A percentile compares a stretch with the other conserved stretches of the same genome.
Conservation (phyloP, 2,888 invertebrate genomes). For the Agonopterix arenella region DNA sequence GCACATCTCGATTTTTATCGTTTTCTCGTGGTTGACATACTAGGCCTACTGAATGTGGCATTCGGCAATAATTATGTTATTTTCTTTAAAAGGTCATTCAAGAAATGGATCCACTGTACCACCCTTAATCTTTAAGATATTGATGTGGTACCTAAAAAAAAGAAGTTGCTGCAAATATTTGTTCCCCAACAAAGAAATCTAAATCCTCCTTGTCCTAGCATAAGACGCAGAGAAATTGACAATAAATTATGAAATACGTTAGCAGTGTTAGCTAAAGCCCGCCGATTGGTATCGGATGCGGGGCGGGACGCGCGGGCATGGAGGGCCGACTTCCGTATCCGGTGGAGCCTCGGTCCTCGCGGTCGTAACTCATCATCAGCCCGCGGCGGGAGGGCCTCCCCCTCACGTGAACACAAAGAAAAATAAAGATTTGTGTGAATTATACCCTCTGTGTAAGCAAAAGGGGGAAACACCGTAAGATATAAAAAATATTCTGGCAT, state of each 20-base stretch:
- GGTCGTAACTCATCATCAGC: constrained; percentile 72
- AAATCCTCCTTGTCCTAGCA: background rate
- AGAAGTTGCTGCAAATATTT: too few relatives aligned
- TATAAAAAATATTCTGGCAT: constrained; percentile 25
- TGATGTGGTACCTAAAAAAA: too few relatives aligned
- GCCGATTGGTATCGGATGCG: constrained; percentile 69
- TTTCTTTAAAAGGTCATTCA: too few relatives aligned
- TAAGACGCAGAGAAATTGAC: constrained; percentile 14
- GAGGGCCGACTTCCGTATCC: constrained; percentile 66
- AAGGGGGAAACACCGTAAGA: constrained; percentile 40
- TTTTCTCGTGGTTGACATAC: too few relatives aligned
- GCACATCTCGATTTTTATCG: too few relatives aligned
- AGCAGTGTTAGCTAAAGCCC: constrained; percentile 44
- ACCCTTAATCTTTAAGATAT: too few relatives aligned
- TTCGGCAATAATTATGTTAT: too few relatives aligned
- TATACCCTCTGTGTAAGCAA: constrained; percentile 50
- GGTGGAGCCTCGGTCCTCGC: constrained; percentile 36
- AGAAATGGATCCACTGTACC: too few relatives aligned
- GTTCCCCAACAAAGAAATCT: too few relatives aligned
- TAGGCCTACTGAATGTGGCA: too few relatives aligned
- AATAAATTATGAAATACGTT: constrained; percentile 61
- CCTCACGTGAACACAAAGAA: constrained; percentile 54
- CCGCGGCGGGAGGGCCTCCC: constrained; percentile 54
- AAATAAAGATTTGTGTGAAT: constrained; percentile 70
- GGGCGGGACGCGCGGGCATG: constrained; percentile 49